Base-by-base conservation (phyloP, 2,888 invertebrate genomes). In the Cheiracanthium punctorium region DNA sequence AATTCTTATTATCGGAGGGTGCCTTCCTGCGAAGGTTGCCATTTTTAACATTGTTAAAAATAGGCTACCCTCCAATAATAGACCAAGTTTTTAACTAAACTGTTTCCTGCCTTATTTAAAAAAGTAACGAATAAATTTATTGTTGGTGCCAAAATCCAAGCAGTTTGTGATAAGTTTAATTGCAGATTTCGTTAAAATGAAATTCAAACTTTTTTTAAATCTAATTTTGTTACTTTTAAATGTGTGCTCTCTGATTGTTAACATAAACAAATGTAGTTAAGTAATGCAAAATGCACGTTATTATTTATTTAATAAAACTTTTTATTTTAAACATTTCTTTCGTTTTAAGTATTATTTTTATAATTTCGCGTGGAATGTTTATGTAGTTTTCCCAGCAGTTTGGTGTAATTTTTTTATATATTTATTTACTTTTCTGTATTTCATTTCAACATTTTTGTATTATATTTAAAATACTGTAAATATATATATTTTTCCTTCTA, bases 141-240 rank as follows among this genome's bases (percentile, higher is more conserved):
- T 58, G 58, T 58, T 58, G 58, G 58, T 58, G 58, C 58, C 58
- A 58, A 58, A 58, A 58, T 5, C 58, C 4, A 1, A 58, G n/a
- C n/a, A 24, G 24, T 58, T 58, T 58, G 58, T 58, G 20, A 58
- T 58, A 58, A 24, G 58, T 58, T 58, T n/a, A n/a, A n/a, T n/a
- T n/a, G n/a, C n/a, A n/a, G n/a, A n/a, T n/a, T n/a, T n/a, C n/a
- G n/a, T n/a, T n/a, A n/a, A n/a, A n/a, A n/a, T n/a, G n/a, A n/a
- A n/a, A n/a, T n/a, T n/a, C n/a, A n/a, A n/a, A n/a, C n/a, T n/a
- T n/a, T 48, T 10, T 17, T 17, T 48, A 48, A 17, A 48, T 17
- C 14, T 48, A 48, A 48, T 48, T 48, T 48, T 48, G 43, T 48
- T 48, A 48, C 24, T 7, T 17, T 24, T 58, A 17, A 2, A 17